Percentiles rank a stretch among this genome's conserved stretches.
Evolutionary conservation across 1,140 invertebrate species (phyloP).

Genomic region (Pseudachorutes palmiensis): DNA sequence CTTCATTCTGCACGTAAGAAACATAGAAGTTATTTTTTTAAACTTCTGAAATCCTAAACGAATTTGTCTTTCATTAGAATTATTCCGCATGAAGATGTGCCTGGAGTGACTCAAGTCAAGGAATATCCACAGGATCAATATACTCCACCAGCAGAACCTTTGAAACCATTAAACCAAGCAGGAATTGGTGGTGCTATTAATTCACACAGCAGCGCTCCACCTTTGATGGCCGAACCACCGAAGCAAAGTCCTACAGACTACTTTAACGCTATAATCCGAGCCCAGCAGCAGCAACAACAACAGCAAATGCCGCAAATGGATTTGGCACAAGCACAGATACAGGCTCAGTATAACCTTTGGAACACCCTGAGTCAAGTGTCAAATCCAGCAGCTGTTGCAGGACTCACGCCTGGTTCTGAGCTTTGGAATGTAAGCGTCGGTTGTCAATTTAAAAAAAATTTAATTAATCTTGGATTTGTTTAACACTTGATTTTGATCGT

Average conservation of each 20-base stretch:
- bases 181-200: too few relatives aligned
- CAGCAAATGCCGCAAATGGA: neutral
- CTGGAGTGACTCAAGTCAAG: slow-evolving; percentile 12
- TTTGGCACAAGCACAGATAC: neutral
- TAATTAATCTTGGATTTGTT: too few relatives aligned
- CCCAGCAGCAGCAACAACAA: slow-evolving; percentile 11
- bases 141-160: too few relatives aligned
- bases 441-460: too few relatives aligned
- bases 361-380: neutral
- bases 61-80: neutral
- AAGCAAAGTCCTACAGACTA: neutral
- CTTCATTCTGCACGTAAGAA: slow-evolving; percentile 1
- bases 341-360: slow-evolving; percentile 5
- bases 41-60: too few relatives aligned
- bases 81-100: slow-evolving; percentile 14
- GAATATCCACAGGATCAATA: too few relatives aligned
- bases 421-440: slow-evolving; percentile 20
- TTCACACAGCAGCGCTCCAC: too few relatives aligned
- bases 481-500: neutral
- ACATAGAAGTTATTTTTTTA: too few relatives aligned
- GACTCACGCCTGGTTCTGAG: slow-evolving; percentile 27
- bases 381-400: slow-evolving; percentile 39
- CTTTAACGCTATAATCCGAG: neutral
- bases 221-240: neutral
- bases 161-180: too few relatives aligned